Percentiles rank a stretch among this genome's conserved stretches.
Evolutionary conservation across 2,888 invertebrate genomes (phyloP).

Genomic region (Ormyrus rosae): DNA sequence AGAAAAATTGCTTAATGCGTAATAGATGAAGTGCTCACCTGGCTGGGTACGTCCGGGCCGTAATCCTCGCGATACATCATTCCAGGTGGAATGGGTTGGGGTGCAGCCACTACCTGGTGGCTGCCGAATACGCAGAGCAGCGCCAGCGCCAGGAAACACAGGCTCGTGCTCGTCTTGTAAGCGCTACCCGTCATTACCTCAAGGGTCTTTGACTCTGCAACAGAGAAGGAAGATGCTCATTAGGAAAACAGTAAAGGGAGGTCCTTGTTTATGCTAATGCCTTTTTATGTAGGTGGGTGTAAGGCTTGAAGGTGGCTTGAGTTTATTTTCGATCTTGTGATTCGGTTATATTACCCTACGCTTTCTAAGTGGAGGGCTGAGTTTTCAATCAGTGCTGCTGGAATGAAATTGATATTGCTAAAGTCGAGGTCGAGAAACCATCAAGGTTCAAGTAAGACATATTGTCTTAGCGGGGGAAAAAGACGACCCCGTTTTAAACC

Average conservation of each 20-base stretch:
- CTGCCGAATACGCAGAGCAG: conserved; percentile 61
- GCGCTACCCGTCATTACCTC: conserved; percentile 68
- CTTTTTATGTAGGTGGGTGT: too few relatives aligned
- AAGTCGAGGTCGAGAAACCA: conserved; percentile 4
- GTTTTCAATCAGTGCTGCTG: background rate
- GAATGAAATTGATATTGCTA: conserved; percentile 13
- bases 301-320: too few relatives aligned
- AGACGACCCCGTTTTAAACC: too few relatives aligned
- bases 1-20: too few relatives aligned
- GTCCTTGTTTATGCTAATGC: too few relatives aligned
- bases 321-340: too few relatives aligned
- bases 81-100: conserved; percentile 64
- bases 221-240: background rate
- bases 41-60: conserved; percentile 40
- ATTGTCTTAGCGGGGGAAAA: background rate
- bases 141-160: conserved; percentile 65
- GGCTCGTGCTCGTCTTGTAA: conserved; percentile 60
- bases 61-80: conserved; percentile 63
- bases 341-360: too few relatives aligned
- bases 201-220: conserved; percentile 58
- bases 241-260: too few relatives aligned
- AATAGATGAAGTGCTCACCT: conserved; percentile 27
- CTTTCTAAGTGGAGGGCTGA: too few relatives aligned
- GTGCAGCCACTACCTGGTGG: conserved; percentile 61
- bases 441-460: background rate